phyloP scores from a whole-genome alignment of 92 coral and sea anemone genomes.

The Epizoanthus stellaris region DNA sequence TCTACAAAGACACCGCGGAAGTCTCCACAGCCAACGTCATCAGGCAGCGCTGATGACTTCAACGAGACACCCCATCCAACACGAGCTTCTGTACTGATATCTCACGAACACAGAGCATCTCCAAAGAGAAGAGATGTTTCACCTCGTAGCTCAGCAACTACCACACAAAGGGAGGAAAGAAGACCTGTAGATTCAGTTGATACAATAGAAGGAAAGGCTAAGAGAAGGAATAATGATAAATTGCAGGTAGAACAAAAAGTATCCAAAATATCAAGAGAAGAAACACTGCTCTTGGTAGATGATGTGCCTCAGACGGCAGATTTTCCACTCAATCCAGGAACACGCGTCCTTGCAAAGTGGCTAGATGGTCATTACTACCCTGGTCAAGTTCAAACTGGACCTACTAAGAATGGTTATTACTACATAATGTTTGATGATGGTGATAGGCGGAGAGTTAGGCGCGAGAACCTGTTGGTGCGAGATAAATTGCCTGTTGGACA shows the following conservation, averaged over 20 bases:
- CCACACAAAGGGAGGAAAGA: background rate
- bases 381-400: constrained; percentile 65
- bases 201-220: background rate
- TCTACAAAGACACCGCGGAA: background rate
- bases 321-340: constrained; percentile 60
- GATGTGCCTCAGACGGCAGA: constrained; percentile 32
- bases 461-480: constrained; percentile 70
- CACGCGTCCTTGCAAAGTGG: constrained; percentile 94
- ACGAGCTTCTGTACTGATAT: background rate
- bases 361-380: constrained; percentile 88
- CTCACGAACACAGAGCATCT: background rate
- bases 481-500: constrained; percentile 84
- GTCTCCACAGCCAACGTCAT: background rate
- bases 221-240: background rate
- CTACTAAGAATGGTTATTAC: constrained; percentile 63
- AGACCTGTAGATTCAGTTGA: background rate
- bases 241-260: background rate
- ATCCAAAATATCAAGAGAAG: background rate
- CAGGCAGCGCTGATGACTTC: background rate
- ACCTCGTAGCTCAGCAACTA: background rate
- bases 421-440: constrained; percentile 90
- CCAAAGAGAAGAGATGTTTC: background rate
- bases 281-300: background rate
- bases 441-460: constrained; percentile 70
- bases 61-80: background rate